These are phyloP conservation scores for Fratercula arctica DNA, from an alignment of 2,797 vertebrate genomes.

Conservation along the genomic window DNA sequence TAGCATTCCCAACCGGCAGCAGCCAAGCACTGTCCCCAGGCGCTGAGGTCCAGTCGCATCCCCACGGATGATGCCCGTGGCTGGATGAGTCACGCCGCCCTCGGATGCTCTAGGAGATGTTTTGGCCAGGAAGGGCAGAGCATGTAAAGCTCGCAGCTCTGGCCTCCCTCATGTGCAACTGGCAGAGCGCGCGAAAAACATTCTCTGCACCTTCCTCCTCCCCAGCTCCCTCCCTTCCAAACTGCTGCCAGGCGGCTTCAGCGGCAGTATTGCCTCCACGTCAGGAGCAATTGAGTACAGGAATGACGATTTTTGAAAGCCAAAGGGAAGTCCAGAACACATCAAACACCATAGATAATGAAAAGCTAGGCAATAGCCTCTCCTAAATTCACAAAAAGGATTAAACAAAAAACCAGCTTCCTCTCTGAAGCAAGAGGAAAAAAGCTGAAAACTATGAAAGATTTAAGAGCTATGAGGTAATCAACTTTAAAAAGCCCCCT, in stretches of 20 bases:
- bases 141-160: background rate
- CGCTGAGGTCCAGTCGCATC: background rate
- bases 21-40: background rate
- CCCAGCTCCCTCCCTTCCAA: background rate
- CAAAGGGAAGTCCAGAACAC: background rate
- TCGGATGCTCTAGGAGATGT: background rate
- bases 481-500: background rate
- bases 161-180: background rate
- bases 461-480: background rate
- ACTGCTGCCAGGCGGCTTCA: background rate
- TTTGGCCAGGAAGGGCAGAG: background rate
- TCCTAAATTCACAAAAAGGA: background rate
- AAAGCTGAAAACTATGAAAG: background rate
- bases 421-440: background rate
- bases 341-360: background rate
- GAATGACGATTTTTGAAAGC: background rate
- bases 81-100: background rate
- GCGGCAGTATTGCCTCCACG: accelerated
- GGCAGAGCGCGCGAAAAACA: background rate
- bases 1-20: background rate
- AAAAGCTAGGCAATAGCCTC: background rate
- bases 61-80: background rate
- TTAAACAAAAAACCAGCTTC: background rate
- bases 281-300: background rate
- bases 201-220: background rate